Conservation (phyloP, 2,113 vertebrate species). For the Nannobrachium achirus region DNA sequence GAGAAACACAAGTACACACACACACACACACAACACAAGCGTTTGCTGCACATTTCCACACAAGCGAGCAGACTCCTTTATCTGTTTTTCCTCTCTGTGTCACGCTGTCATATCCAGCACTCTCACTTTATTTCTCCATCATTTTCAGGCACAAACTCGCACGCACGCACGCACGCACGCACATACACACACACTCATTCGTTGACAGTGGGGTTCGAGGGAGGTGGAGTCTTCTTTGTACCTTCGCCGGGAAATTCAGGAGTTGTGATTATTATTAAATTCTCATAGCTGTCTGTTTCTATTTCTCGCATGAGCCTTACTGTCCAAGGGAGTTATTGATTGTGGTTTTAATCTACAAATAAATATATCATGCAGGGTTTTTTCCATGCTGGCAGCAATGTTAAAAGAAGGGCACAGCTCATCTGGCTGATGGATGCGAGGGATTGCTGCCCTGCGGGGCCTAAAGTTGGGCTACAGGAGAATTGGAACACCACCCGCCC, state of each 20-base stretch:
- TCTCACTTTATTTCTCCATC: background rate
- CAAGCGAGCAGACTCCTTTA: background rate
- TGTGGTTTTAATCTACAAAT: constrained; percentile 77
- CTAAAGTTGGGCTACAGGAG: constrained; percentile 65
- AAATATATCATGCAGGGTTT: constrained; percentile 74
- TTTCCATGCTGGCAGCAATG: constrained; percentile 71
- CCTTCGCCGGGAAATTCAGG: constrained; percentile 50
- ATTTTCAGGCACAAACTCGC: background rate
- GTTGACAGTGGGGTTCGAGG: constrained; percentile 41
- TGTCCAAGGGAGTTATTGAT: constrained; percentile 76
- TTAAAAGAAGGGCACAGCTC: constrained; percentile 77
- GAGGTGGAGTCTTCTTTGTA: constrained; percentile 22
- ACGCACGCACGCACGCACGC: background rate
- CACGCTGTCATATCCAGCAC: background rate
- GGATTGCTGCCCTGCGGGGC: constrained; percentile 66
- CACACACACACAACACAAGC: constrained; percentile 5
- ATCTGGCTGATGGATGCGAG: constrained; percentile 72
- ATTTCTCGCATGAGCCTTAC: constrained; percentile 61
- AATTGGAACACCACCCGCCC: constrained; percentile 48
- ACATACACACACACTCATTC: background rate
- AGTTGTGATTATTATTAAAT: constrained; percentile 75
- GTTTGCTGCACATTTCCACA: background rate
- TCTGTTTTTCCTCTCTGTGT: background rate
- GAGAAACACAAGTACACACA: background rate
- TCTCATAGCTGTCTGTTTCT: constrained; percentile 65